These are phyloP conservation scores for Chironomus tentans DNA, from an alignment of 2,888 invertebrate species.

Conservation along the genomic window DNA sequence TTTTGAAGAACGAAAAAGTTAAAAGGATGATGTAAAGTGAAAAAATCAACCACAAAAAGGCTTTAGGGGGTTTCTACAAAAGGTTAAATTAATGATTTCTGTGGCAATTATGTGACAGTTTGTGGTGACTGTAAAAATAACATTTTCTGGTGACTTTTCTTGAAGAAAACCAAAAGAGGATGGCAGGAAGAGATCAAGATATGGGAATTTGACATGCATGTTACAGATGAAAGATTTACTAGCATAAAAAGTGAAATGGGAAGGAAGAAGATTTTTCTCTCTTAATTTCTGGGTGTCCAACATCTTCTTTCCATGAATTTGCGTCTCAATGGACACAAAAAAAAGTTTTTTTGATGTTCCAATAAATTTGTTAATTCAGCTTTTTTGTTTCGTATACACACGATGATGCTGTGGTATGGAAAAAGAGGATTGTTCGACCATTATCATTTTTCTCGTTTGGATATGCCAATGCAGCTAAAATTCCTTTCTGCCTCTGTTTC, in stretches of 20 bases:
- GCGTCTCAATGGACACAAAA: not conserved
- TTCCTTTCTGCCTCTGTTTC: too few relatives aligned
- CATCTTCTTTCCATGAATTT: too few relatives aligned
- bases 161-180: not conserved
- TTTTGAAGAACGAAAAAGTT: too few relatives aligned
- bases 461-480: too few relatives aligned
- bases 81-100: not conserved
- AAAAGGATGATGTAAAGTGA: too few relatives aligned
- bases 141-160: not conserved
- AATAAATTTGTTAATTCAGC: not conserved
- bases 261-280: too few relatives aligned
- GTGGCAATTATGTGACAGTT: not conserved
- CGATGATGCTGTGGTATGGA: not conserved
- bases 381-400: not conserved
- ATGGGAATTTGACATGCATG: too few relatives aligned
- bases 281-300: too few relatives aligned
- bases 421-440: too few relatives aligned
- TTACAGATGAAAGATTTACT: too few relatives aligned
- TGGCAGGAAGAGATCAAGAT: not conserved
- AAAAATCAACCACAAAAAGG: not conserved
- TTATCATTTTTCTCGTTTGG: too few relatives aligned
- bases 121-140: not conserved
- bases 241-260: too few relatives aligned
- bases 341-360: not conserved
- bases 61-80: not conserved